A percentile compares a stretch with the other conserved stretches of the same genome.
These are phyloP conservation scores for Terebella lapidaria DNA, from an alignment of 2,888 invertebrate genomes.

Conservation along the genomic window DNA sequence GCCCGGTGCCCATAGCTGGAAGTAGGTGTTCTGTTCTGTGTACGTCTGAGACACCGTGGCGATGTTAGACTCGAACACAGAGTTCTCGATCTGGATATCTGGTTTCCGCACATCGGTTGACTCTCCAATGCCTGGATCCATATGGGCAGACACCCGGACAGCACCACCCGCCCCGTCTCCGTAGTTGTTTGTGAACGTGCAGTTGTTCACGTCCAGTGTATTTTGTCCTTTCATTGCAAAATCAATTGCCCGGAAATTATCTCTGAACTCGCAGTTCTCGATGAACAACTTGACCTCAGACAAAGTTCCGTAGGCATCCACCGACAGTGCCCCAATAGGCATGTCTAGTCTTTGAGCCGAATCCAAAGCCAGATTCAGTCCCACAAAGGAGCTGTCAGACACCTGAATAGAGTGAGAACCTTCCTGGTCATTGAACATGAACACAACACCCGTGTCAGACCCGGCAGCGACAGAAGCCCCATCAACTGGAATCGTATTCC, in stretches of 20 bases:
- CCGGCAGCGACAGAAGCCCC: not conserved
- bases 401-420: not conserved
- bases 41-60: not conserved
- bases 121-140: slow-evolving; percentile 3
- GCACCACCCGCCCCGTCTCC: slow-evolving; percentile 16
- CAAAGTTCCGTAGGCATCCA: not conserved
- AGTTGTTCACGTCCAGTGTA: slow-evolving; percentile 1
- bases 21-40: slow-evolving; percentile 4
- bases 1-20: slow-evolving; percentile 5
- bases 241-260: slow-evolving; percentile 10
- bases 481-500: not conserved
- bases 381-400: not conserved
- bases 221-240: slow-evolving; percentile 9
- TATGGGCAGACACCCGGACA: slow-evolving; percentile 6
- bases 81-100: slow-evolving; percentile 1
- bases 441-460: not conserved
- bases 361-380: not conserved
- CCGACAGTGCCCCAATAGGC: not conserved
- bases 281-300: slow-evolving; percentile 1
- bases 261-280: not conserved
- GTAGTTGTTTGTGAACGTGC: slow-evolving; percentile 9
- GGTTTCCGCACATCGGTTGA: slow-evolving; percentile 1
- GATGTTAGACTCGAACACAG: slow-evolving; percentile 1
- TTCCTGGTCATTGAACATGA: not conserved
- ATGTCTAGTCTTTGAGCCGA: not conserved